Evolutionary conservation across 2,797 vertebrate species (phyloP).

Genomic region (Somateria mollissima): DNA sequence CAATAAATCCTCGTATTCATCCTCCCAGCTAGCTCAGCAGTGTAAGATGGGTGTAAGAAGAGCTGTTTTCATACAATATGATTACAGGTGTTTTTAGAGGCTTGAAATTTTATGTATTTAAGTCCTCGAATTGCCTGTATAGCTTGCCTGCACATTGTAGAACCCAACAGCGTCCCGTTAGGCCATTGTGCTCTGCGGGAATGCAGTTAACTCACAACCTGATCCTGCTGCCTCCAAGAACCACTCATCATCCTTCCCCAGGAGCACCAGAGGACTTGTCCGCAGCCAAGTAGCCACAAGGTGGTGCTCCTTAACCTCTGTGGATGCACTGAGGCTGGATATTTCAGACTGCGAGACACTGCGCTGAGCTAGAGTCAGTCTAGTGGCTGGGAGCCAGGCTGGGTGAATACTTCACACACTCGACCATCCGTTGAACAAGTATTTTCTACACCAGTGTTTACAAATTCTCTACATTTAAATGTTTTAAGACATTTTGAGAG

Average conservation of each 20-base stretch:
- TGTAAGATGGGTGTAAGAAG: neutral
- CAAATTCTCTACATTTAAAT: neutral
- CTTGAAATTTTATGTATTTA: neutral
- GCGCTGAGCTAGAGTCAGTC: neutral
- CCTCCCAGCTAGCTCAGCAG: neutral
- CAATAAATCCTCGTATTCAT: neutral
- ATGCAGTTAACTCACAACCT: neutral
- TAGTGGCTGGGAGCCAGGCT: neutral
- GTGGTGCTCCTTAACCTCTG: conserved; percentile 22
- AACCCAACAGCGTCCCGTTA: neutral
- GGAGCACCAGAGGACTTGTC: neutral
- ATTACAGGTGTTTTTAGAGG: neutral
- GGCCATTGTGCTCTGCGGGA: neutral
- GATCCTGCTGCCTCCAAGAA: neutral
- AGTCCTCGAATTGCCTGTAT: neutral
- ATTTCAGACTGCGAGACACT: accelerated
- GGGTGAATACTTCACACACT: neutral
- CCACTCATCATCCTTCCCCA: accelerated
- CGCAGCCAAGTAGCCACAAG: conserved; percentile 1
- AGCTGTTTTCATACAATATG: neutral
- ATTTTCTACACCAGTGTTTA: neutral
- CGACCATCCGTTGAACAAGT: neutral
- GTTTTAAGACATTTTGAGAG: neutral
- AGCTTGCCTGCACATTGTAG: accelerated
- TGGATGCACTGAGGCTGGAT: neutral